These are phyloP conservation scores for Cossypha heuglini DNA, from an alignment of 2,797 vertebrate genomes.

Conservation along the genomic window DNA sequence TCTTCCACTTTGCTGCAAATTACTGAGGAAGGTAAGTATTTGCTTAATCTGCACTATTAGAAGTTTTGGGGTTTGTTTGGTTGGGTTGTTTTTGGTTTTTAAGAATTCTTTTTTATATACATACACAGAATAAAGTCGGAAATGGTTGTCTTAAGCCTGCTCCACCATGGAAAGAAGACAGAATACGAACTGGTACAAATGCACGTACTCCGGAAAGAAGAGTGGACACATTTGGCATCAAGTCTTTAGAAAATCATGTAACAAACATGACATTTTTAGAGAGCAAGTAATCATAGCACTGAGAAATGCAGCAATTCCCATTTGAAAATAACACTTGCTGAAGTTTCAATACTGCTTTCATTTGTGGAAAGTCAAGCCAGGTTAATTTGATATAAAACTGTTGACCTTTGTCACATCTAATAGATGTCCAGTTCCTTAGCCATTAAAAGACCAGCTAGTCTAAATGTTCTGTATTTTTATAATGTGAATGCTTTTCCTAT, in stretches of 20 bases:
- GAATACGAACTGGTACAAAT: slow-evolving; percentile 73
- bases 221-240: slow-evolving; percentile 81
- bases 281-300: slow-evolving; percentile 76
- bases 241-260: slow-evolving; percentile 85
- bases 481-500: slow-evolving; percentile 56
- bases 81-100: not conserved
- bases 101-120: not conserved
- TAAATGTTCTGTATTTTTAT: slow-evolving; percentile 61
- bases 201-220: slow-evolving; percentile 79
- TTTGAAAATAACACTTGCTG: slow-evolving; percentile 29
- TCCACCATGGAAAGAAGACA: slow-evolving; percentile 85
- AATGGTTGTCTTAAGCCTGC: slow-evolving; percentile 81
- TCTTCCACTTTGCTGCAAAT: slow-evolving; percentile 87
- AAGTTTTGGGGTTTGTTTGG: not conserved
- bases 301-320: slow-evolving; percentile 30
- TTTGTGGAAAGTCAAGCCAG: slow-evolving; percentile 59
- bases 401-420: slow-evolving; percentile 66
- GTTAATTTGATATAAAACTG: slow-evolving; percentile 33
- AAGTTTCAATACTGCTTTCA: slow-evolving; percentile 56
- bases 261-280: slow-evolving; percentile 85
- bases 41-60: not conserved
- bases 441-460: slow-evolving; percentile 7
- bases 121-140: slow-evolving; percentile 76
- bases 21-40: slow-evolving; percentile 84
- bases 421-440: slow-evolving; percentile 61